These are phyloP conservation scores for Sebastes vulpes DNA, from an alignment of 2,797 vertebrate genomes.

Conservation along the genomic window DNA sequence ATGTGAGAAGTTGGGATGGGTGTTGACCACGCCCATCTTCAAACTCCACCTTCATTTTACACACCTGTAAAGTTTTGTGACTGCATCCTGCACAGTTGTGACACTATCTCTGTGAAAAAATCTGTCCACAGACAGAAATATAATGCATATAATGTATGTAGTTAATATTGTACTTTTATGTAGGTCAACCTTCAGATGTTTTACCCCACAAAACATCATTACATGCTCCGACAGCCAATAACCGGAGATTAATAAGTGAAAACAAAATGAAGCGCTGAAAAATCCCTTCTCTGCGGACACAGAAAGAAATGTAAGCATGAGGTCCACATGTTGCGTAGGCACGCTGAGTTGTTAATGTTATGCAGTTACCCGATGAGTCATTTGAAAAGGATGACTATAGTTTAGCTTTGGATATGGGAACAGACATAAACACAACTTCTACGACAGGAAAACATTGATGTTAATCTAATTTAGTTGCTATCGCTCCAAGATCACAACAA, in stretches of 20 bases:
- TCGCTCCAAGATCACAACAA: constrained; percentile 22
- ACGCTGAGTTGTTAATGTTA: constrained; percentile 35
- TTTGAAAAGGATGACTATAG: constrained; percentile 33
- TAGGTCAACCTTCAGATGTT: background rate
- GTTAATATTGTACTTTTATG: background rate
- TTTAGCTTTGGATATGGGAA: constrained; percentile 38
- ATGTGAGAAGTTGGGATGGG: no score
- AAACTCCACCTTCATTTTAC: no score
- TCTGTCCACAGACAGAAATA: no score
- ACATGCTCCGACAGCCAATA: background rate
- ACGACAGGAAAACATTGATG: constrained; percentile 20
- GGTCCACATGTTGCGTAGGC: constrained; percentile 51
- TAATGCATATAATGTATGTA: background rate
- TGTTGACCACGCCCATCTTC: no score
- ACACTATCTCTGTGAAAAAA: no score
- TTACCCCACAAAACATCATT: background rate
- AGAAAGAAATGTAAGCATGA: constrained; percentile 21
- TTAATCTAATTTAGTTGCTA: constrained; percentile 32
- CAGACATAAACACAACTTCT: constrained; percentile 25
- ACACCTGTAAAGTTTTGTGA: no score
- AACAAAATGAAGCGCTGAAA: constrained; percentile 5
- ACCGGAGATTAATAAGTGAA: background rate
- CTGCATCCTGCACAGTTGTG: no score
- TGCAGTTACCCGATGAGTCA: constrained; percentile 58
- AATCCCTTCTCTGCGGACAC: constrained; percentile 6